phyloP scores from a whole-genome alignment of 2,797 vertebrate species.

The Lagocephalus sceleratus region DNA sequence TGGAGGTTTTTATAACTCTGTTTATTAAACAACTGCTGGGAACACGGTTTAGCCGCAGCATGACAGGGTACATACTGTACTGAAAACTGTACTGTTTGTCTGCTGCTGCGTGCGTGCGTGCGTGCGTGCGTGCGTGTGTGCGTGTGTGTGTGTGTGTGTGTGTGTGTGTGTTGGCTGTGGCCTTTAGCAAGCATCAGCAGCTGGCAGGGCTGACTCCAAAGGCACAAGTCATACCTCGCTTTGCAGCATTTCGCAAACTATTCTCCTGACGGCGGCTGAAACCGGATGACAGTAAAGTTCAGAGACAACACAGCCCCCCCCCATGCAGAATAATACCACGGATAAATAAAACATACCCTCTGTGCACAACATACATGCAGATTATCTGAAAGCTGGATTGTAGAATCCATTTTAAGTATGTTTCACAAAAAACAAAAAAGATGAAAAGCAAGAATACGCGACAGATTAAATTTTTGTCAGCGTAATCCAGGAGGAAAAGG shows the following conservation, averaged over 20 bases:
- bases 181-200: slow-evolving; percentile 7
- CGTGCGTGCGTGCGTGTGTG: no score
- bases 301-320: no score
- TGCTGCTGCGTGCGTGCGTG: no score
- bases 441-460: no score
- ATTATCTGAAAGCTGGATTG: no score
- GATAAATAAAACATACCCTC: not conserved
- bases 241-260: not conserved
- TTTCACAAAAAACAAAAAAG: no score
- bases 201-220: slow-evolving; percentile 1
- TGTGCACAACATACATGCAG: no score
- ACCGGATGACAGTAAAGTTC: not conserved
- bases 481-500: no score
- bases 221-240: not conserved
- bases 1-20: slow-evolving; percentile 4
- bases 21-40: slow-evolving; percentile 49
- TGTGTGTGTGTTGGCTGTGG: slow-evolving; percentile 1
- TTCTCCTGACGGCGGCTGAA: not conserved
- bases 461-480: no score
- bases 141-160: not conserved
- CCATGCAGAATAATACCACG: not conserved
- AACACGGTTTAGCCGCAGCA: slow-evolving; percentile 19
- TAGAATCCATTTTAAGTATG: no score
- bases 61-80: slow-evolving; percentile 38
- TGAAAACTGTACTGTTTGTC: slow-evolving; percentile 7